phyloP scores from a whole-genome alignment of 92 coral and sea anemone species.

The Virgularia gustaviana region DNA sequence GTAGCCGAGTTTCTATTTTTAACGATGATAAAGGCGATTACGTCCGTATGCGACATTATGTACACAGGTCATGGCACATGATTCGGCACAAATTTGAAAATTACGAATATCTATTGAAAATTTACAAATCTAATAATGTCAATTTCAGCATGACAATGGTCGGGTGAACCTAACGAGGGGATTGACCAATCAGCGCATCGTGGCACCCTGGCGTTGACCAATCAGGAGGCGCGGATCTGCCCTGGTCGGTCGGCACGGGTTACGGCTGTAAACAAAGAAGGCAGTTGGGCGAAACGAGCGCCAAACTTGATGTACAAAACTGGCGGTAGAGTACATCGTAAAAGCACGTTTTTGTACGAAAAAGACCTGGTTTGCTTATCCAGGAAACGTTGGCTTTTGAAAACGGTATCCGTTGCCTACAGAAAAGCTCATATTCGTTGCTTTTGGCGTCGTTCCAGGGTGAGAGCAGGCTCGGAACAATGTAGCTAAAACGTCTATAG shows the following conservation, averaged over 20 bases:
- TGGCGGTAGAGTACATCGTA: no score
- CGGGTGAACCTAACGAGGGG: not conserved
- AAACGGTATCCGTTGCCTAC: no score
- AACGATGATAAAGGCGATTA: conserved; percentile 7
- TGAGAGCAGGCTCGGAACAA: not conserved
- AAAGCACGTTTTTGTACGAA: no score
- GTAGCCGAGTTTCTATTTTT: conserved; percentile 7
- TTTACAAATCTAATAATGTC: conserved; percentile 22
- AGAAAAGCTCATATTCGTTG: no score
- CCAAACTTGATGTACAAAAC: not conserved
- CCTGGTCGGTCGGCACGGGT: conserved; percentile 16
- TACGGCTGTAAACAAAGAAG: conserved; percentile 17
- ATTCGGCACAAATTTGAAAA: not conserved
- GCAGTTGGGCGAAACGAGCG: conserved; percentile 1
- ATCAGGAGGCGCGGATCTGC: conserved; percentile 8
- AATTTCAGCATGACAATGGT: not conserved
- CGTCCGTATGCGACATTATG: not conserved
- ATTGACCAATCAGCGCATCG: conserved; percentile 16
- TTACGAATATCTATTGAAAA: not conserved
- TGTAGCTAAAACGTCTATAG: not conserved
- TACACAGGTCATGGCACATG: not conserved
- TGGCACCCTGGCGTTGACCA: conserved; percentile 8
- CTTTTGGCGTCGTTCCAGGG: not conserved
- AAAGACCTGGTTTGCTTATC: no score
- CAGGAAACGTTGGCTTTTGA: no score